Conservation (phyloP, 2,888 invertebrate species). For the Acleris emargana region DNA sequence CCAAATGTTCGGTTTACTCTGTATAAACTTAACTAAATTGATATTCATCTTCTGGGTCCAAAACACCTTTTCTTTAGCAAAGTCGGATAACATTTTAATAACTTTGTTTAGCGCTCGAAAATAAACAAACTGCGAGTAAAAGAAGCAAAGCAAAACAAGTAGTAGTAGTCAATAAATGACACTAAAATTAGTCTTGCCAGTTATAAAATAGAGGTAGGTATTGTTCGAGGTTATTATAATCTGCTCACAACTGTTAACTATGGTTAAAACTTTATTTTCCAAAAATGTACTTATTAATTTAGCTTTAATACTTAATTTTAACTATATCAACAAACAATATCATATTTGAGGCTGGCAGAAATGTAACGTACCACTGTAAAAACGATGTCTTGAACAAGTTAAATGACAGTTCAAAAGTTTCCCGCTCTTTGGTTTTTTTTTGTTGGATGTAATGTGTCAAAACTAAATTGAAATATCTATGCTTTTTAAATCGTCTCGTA, state of each 20-base stretch:
- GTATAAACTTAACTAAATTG: constrained; percentile 70
- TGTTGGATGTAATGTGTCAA: not conserved
- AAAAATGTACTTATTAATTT: no score
- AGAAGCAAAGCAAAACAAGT: no score
- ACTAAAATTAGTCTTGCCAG: no score
- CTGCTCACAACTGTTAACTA: no score
- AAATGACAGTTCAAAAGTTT: constrained; percentile 2
- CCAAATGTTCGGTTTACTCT: constrained; percentile 71
- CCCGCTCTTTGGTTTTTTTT: constrained; percentile 7
- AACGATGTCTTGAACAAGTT: constrained; percentile 12
- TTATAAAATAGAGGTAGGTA: no score
- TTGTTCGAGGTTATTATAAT: no score
- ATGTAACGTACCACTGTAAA: not conserved
- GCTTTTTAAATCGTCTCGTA: no score
- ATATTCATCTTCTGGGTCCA: constrained; percentile 77
- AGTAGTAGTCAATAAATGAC: no score
- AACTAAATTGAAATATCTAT: not conserved
- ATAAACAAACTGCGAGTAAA: constrained; percentile 5
- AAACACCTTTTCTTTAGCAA: constrained; percentile 74
- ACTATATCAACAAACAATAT: not conserved
- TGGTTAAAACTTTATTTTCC: no score
- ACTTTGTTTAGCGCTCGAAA: constrained; percentile 1
- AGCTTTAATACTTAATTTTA: no score
- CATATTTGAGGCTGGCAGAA: not conserved
- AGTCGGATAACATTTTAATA: constrained; percentile 64